phyloP scores from a whole-genome alignment of 2,797 vertebrate genomes.

The Chelon labrosus region DNA sequence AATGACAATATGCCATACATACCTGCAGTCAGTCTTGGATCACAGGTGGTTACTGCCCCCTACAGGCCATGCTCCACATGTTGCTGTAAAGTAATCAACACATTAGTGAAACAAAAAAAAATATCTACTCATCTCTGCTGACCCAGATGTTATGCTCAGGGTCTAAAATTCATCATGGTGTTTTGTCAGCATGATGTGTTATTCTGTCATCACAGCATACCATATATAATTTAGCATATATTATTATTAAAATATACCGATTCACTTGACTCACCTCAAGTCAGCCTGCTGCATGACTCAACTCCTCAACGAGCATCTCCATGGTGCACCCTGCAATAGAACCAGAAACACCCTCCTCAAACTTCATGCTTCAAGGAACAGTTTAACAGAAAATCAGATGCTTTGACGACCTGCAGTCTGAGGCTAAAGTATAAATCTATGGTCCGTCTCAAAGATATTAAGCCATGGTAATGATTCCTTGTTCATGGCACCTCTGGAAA shows the following conservation, averaged over 20 bases:
- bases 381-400: too few species aligned
- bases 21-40: fast-evolving
- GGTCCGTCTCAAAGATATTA: too few species aligned
- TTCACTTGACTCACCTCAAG: not conserved
- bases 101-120: not conserved
- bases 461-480: too few species aligned
- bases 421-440: too few species aligned
- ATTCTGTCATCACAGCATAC: slow-evolving; percentile 47
- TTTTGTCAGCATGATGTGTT: slow-evolving; percentile 67
- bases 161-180: slow-evolving; percentile 38
- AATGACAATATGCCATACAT: not conserved
- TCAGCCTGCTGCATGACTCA: not conserved
- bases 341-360: not conserved
- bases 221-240: too few species aligned
- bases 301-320: not conserved
- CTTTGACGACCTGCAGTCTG: too few species aligned
- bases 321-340: slow-evolving; percentile 10
- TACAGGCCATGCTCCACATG: not conserved
- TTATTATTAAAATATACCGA: fast-evolving
- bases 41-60: not conserved
- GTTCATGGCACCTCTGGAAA: too few species aligned
- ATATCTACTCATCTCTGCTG: fast-evolving
- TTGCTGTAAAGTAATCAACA: slow-evolving; percentile 3
- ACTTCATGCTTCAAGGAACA: not conserved
- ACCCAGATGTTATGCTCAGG: slow-evolving; percentile 41